Percentiles rank a stretch among this genome's conserved stretches.
phyloP scores from a whole-genome alignment of 2,888 invertebrate species.

The Epistrophella euchroma region DNA sequence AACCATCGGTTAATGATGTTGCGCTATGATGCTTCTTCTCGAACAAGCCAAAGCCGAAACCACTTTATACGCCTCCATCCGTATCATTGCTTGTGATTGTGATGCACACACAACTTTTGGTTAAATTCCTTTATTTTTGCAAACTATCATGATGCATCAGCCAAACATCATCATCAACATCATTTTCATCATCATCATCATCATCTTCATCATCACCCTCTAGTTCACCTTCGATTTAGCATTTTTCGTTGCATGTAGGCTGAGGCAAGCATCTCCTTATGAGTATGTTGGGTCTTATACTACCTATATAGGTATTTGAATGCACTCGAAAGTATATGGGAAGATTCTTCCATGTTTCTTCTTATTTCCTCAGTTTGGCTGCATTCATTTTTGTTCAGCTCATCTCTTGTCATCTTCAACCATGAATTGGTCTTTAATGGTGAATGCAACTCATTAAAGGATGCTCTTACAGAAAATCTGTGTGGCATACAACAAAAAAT shows the following conservation, averaged over 20 bases:
- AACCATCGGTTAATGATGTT: conserved; percentile 69
- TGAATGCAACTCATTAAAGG: conserved; percentile 73
- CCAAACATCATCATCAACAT: conserved; percentile 13
- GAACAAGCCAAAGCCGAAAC: conserved; percentile 48
- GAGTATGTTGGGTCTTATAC: background rate
- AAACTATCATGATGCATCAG: conserved; percentile 15
- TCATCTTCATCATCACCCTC: conserved; percentile 42
- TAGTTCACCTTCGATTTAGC: conserved; percentile 70
- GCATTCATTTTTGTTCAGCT: conserved; percentile 29
- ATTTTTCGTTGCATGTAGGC: conserved; percentile 43
- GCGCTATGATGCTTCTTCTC: conserved; percentile 62
- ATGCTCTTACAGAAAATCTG: conserved; percentile 62
- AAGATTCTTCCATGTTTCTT: conserved; percentile 31
- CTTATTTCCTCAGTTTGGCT: background rate
- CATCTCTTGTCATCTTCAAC: conserved; percentile 64
- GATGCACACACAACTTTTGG: conserved; percentile 27
- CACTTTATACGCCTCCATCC: conserved; percentile 37
- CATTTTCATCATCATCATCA: conserved; percentile 41
- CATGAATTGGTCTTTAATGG: conserved; percentile 75
- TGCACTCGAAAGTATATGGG: conserved; percentile 54
- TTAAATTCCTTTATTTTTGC: conserved; percentile 33
- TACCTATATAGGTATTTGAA: conserved; percentile 31
- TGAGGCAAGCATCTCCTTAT: conserved; percentile 34
- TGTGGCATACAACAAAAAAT: conserved; percentile 8
- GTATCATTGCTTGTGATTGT: conserved; percentile 1